Evolutionary conservation across 2,888 invertebrate genomes (phyloP), one percentile per base, ranked within the genome.

Genomic region (Leuctra nigra): DNA sequence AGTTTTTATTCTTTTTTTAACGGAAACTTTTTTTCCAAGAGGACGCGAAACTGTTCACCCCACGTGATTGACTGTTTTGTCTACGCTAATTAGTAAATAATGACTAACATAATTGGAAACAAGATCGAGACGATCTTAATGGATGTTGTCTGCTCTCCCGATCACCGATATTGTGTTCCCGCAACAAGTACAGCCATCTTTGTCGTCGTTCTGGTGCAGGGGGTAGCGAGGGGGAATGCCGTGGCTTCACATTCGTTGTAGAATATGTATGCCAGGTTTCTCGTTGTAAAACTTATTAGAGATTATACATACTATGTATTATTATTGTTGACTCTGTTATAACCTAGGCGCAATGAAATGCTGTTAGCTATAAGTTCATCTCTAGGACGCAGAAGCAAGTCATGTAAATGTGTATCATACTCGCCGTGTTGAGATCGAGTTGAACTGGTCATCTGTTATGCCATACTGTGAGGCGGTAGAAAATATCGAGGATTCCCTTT

Each of bases 101-200:
- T n/a, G n/a, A n/a, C n/a, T n/a, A n/a, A 36, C 36, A 36, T 11
- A 29, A 29, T 29, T 29, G 29, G 29, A 29, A 11, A 29, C 6
- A 11, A 29, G 29, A 7, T 29, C 29, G 36, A 41, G 55, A 41
- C 44, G 48, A 33, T 29, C 57, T 54, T 57, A 39, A 14, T 39
- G 25, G 36, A 57, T 58, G 50, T 35, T 50, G 55, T 55, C 48
- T 29, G 48, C 44, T 58, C 46, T 54, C 47, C 35, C 47, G 16
- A 29, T 33, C 50, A 50, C 50, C 50, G 50, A 50, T 11, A 44
- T 44, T 50, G 50, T 50, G 50, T 50, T 50, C 50, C 41, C 41
- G 6, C 41, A 18, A 41, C 4, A 41, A 20, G 41, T 18, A 11
- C n/a, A n/a, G n/a, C n/a, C n/a, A n/a, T n/a, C n/a, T n/a, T n/a